phyloP scores from a whole-genome alignment of 2,797 vertebrate species.

The Acanthurus leucopareius region DNA sequence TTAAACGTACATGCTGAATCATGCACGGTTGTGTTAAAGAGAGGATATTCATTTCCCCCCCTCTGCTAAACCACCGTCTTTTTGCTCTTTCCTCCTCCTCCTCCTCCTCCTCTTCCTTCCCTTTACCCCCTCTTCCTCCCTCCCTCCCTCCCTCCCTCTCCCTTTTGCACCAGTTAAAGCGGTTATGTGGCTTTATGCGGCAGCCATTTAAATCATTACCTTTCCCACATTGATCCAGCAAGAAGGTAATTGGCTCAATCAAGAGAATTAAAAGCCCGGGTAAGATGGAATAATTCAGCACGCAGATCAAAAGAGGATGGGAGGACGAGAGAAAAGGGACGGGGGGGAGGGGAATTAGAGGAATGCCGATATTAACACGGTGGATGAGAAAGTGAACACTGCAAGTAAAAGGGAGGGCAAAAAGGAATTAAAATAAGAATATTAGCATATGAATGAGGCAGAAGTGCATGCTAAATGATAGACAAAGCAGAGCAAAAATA shows the following conservation, averaged over 20 bases:
- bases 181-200: slow-evolving; percentile 77
- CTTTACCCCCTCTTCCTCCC: no score
- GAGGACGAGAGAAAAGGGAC: slow-evolving; percentile 55
- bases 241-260: slow-evolving; percentile 86
- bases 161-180: slow-evolving; percentile 70
- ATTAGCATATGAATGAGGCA: slow-evolving; percentile 72
- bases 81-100: slow-evolving; percentile 46
- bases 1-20: slow-evolving; percentile 81
- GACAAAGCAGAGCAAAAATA: slow-evolving; percentile 46
- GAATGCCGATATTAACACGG: slow-evolving; percentile 67
- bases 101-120: slow-evolving; percentile 16
- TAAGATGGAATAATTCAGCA: slow-evolving; percentile 83
- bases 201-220: slow-evolving; percentile 84
- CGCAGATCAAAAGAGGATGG: slow-evolving; percentile 74
- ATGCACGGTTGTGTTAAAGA: slow-evolving; percentile 75
- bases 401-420: slow-evolving; percentile 54
- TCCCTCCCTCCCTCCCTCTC: slow-evolving; percentile 17
- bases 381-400: slow-evolving; percentile 58
- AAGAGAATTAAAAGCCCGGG: slow-evolving; percentile 82
- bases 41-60: slow-evolving; percentile 75
- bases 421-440: slow-evolving; percentile 58
- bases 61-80: slow-evolving; percentile 63
- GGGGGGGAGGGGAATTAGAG: slow-evolving; percentile 31
- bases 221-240: slow-evolving; percentile 82
- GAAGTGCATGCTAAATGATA: slow-evolving; percentile 45